Conservation (phyloP, 2,888 invertebrate species). For the Bembecia ichneumoniformis region DNA sequence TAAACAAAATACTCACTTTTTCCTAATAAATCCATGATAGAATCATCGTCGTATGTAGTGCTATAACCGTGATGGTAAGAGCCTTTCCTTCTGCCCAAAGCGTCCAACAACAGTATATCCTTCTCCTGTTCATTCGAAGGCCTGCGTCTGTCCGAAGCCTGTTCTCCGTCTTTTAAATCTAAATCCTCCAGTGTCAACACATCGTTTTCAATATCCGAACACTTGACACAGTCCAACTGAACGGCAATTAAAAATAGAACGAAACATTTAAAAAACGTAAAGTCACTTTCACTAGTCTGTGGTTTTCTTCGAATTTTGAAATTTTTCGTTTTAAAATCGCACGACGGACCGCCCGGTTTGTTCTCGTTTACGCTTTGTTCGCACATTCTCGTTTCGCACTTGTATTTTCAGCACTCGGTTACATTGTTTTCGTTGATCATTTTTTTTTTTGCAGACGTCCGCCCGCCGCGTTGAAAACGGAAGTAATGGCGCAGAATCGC, state of each 20-base stretch:
- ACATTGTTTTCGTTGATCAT: conserved; percentile 5
- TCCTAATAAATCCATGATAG: conserved; percentile 87
- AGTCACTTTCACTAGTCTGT: conserved; percentile 5
- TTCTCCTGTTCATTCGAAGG: conserved; percentile 80
- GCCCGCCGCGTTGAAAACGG: conserved; percentile 45
- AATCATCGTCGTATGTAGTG: conserved; percentile 73
- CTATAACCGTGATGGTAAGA: conserved; percentile 56
- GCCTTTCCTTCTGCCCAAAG: conserved; percentile 77
- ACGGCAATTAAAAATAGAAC: conserved; percentile 25
- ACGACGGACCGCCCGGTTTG: conserved; percentile 34
- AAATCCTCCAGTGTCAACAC: conserved; percentile 57
- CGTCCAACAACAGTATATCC: conserved; percentile 80
- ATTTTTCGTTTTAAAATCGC: conserved; percentile 36
- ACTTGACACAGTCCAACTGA: conserved; percentile 24
- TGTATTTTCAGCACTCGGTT: conserved; percentile 24
- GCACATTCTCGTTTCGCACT: conserved; percentile 25
- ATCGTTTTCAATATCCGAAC: conserved; percentile 52
- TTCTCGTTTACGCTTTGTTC: conserved; percentile 34
- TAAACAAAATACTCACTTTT: conserved; percentile 76
- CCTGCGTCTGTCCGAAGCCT: conserved; percentile 51
- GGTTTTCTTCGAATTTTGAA: conserved; percentile 48
- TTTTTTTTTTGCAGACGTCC: conserved; percentile 32
- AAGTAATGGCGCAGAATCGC: conserved; percentile 40
- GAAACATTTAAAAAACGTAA: conserved; percentile 20
- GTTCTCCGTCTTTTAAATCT: conserved; percentile 39